Evolutionary conservation across 2,888 invertebrate species (phyloP), one percentile per base, ranked within the genome.

Genomic region (Actias luna): DNA sequence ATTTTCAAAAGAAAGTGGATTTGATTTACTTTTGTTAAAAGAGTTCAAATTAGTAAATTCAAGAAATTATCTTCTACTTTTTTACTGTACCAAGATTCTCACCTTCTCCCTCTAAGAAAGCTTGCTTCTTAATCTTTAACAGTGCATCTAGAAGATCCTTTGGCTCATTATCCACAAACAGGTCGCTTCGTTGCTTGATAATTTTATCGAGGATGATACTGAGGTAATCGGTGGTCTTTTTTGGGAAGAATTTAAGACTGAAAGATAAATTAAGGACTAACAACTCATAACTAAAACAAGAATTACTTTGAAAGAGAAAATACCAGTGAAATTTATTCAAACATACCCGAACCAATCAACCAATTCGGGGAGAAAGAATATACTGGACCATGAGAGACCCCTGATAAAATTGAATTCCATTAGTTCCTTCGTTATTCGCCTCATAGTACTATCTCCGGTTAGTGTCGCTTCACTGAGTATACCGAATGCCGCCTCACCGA

Each of bases 351-450:
- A 80, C 18, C 77, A 58, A 64, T 82, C 78, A 0, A 80, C 82
- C 1, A 84, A 62, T 35, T 77, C 73, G 0, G 86, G 86, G 5
- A 76, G 71, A 68, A 84, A 86, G 75, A 86, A 87, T 31, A 84
- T 82, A 62, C 78, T 77, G 25, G 74, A 73, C 81, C 81, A 83
- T 2, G 67, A 68, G 3, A 80, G 5, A 2, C 83, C 82, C 18
- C 85, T 72, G 18, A 69, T 65, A 2, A 73, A 8, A 58, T 67
- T 70, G 60, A 73, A 85, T 29, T 65, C 25, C 76, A 75, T 78
- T 59, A 85, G 78, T 0, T 76, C 76, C 16, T 67, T 68, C 3
- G 85, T 83, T 25, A 86, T 67, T 5, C 60, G 68, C 18, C 82
- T 71, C 58, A 86, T 75, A 4, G 72, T 67, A 25, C 82, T 82